Evolutionary conservation across 2,888 invertebrate species (phyloP), one percentile per base, ranked within the genome.

Genomic region (Orthosia gothica): DNA sequence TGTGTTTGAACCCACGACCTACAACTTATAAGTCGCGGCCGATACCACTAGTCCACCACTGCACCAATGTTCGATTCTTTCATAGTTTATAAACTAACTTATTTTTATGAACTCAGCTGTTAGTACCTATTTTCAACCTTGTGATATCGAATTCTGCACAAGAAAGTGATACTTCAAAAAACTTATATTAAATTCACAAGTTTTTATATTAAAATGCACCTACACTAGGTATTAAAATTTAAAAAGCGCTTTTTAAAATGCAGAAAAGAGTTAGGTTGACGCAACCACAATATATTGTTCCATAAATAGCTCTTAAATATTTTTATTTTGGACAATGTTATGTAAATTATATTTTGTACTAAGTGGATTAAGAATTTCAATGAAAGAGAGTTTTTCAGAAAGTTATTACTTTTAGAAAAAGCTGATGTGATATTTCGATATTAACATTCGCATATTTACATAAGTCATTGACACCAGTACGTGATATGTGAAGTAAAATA

Each of bases 271-370:
- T 59, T 26, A 32, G 55, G 40, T 79, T 69, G 66, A 67, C 26
- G 55, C 47, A 50, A 55, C 26, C 23, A 63, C 55, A 67, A 70
- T 80, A 58, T 74, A 83, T 58, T 80, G 52, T 80, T 74, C 40
- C 20, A 18, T 70, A 70, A 70, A 55, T 67, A 64, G 47, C 50
- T 69, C 32, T 40, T 45, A 64, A 69, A 79, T 66, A 57, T 50
- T 26, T 79, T 73, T 83, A 73, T 83, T 68, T 65, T 47, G 32
- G 13, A 55, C 40, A 52, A 23, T 70, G 12, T 23, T 58, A 65
- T 58, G 65, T 62, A 50, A 69, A 63, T 58, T 50, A 57, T 26
- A 26, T 57, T 74, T 57, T 13, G 7, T 52, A 49, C 45, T 58
- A 45, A 74, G 57, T 62, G 62, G 40, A 74, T 80, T 80, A 52